A percentile compares a stretch with the other conserved stretches of the same genome.
These are phyloP conservation scores for Athalia rosae DNA, from an alignment of 2,888 invertebrate genomes.

Conservation along the genomic window DNA sequence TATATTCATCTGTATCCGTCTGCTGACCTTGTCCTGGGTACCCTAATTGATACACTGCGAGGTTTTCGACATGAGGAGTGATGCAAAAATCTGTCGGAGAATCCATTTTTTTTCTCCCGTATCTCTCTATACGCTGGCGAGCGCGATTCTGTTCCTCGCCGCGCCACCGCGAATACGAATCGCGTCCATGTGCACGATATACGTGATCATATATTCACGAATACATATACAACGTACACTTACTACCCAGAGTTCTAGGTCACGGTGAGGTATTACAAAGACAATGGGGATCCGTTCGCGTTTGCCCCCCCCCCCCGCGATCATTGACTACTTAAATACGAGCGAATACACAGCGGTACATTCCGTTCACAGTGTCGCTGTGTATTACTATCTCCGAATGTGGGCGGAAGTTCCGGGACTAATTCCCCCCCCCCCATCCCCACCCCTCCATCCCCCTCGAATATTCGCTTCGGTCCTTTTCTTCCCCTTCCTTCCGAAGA, in stretches of 20 bases:
- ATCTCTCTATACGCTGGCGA: too few species aligned
- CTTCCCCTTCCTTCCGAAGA: background rate
- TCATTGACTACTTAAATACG: conserved; percentile 11
- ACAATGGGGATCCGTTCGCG: conserved; percentile 21
- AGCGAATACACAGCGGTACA: conserved; percentile 17
- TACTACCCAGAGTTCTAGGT: conserved; percentile 38
- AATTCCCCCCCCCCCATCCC: background rate
- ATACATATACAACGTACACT: too few species aligned
- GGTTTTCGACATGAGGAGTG: too few species aligned
- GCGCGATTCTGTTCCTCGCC: too few species aligned
- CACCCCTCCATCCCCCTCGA: background rate
- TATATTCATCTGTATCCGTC: conserved; percentile 1
- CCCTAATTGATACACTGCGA: too few species aligned
- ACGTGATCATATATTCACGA: too few species aligned
- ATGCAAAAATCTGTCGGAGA: too few species aligned
- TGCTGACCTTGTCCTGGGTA: conserved; percentile 44
- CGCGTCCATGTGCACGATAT: too few species aligned
- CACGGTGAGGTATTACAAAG: conserved; percentile 39
- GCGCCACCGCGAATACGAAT: too few species aligned
- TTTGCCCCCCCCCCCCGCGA: background rate
- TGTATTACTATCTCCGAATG: background rate
- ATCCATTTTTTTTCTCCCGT: too few species aligned
- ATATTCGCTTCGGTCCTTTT: background rate
- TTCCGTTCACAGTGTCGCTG: background rate
- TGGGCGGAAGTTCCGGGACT: conserved; percentile 45